Evolutionary conservation across 2,888 invertebrate species (phyloP).

Genomic region (Xylocampa areola): DNA sequence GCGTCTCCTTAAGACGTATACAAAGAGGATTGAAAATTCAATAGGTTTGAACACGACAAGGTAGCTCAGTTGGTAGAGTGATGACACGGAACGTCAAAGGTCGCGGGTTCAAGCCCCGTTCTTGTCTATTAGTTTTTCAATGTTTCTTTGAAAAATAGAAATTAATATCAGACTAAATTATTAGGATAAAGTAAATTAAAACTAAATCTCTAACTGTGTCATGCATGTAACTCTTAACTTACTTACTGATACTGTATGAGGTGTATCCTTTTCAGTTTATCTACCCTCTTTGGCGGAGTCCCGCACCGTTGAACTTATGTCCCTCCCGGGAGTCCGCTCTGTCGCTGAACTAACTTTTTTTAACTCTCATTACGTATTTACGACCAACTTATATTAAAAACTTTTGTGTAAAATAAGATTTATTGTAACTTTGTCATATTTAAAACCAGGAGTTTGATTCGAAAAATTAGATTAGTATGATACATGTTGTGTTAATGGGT

Average conservation of each 20-base stretch:
- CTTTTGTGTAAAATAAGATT: constrained; percentile 50
- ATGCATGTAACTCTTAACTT: not conserved
- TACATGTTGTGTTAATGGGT: not conserved
- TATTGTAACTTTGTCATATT: constrained; percentile 40
- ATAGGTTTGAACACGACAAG: too few relatives aligned
- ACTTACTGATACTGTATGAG: constrained; percentile 1
- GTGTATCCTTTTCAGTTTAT: constrained; percentile 14
- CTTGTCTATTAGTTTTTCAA: too few relatives aligned
- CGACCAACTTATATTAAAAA: constrained; percentile 60
- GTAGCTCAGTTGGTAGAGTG: too few relatives aligned
- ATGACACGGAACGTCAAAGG: too few relatives aligned
- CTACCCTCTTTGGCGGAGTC: constrained; percentile 34
- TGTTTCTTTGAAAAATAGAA: too few relatives aligned
- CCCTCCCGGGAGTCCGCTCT: constrained; percentile 56
- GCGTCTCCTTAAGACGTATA: too few relatives aligned
- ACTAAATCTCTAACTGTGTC: too few relatives aligned
- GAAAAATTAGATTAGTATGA: constrained; percentile 6
- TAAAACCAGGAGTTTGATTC: constrained; percentile 31
- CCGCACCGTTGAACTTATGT: constrained; percentile 64
- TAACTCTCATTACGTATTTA: constrained; percentile 72
- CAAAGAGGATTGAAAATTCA: too few relatives aligned
- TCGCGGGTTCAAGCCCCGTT: too few relatives aligned
- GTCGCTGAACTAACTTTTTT: constrained; percentile 65
- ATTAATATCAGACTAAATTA: too few relatives aligned
- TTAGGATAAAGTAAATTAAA: too few relatives aligned